These are phyloP conservation scores for Agapostemon virescens DNA, from an alignment of 2,888 invertebrate species.

Conservation along the genomic window DNA sequence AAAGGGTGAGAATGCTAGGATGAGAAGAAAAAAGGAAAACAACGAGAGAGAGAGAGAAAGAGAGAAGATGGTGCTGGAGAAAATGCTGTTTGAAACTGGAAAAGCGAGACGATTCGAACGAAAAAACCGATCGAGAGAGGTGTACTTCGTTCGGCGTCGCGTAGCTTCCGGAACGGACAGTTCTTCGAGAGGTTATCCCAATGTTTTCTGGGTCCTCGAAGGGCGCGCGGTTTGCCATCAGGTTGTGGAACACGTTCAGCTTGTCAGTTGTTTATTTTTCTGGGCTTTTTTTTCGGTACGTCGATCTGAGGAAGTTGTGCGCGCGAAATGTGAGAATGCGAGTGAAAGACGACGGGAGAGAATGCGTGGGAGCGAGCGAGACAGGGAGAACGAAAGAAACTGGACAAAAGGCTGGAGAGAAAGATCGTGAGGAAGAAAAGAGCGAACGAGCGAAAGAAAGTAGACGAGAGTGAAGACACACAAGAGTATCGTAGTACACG, in stretches of 20 bases:
- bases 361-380: not conserved
- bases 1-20: not conserved
- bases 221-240: not conserved
- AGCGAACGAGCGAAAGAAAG: constrained; percentile 62
- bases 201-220: not conserved
- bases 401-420: constrained; percentile 50
- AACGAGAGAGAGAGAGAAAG: no score
- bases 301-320: constrained; percentile 18
- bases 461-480: constrained; percentile 65
- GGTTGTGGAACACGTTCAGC: not conserved
- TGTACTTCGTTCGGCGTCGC: constrained; percentile 16
- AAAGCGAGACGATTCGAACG: constrained; percentile 13
- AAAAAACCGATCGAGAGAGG: not conserved
- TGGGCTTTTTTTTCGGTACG: constrained; percentile 7
- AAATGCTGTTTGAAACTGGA: constrained; percentile 4
- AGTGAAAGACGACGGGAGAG: not conserved
- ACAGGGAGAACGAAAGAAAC: constrained; percentile 43
- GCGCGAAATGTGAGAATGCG: constrained; percentile 22
- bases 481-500: constrained; percentile 78
- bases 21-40: not conserved
- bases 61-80: constrained; percentile 25
- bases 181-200: not conserved
- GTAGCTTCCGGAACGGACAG: constrained; percentile 12
- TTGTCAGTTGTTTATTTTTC: not conserved
- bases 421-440: constrained; percentile 41